A percentile compares a stretch with the other conserved stretches of the same genome.
Evolutionary conservation across 2,797 vertebrate species (phyloP).

Genomic region (Nyctibius grandis): DNA sequence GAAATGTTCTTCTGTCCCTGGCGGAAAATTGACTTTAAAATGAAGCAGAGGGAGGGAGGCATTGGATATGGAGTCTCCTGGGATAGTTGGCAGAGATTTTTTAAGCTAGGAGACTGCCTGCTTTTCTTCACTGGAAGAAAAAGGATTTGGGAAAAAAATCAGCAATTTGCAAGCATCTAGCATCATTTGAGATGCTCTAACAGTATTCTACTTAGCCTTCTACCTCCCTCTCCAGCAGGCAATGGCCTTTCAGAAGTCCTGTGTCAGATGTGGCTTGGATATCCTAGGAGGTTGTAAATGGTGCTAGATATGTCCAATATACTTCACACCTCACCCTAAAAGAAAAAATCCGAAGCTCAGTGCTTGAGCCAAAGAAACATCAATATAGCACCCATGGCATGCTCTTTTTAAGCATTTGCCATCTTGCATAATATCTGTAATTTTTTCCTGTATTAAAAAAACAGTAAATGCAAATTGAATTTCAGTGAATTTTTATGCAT

Average conservation of each 20-base stretch:
- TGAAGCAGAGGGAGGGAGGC: background rate
- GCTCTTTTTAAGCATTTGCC: background rate
- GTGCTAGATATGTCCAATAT: background rate
- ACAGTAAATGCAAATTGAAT: background rate
- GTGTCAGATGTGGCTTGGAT: background rate
- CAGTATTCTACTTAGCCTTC: background rate
- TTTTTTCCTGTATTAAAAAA: background rate
- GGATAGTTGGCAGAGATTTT: background rate
- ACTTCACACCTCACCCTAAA: background rate
- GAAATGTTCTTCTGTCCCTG: background rate
- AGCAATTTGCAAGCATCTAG: background rate
- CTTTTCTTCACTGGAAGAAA: background rate
- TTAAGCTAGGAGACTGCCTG: background rate
- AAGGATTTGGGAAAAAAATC: background rate
- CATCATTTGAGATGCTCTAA: background rate
- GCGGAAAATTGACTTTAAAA: background rate
- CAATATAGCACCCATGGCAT: background rate
- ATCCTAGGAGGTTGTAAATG: background rate
- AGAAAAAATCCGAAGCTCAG: background rate
- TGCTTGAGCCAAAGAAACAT: background rate
- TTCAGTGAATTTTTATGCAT: background rate
- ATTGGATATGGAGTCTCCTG: background rate
- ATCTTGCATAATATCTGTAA: background rate
- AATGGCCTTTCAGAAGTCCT: background rate
- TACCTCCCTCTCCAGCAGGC: background rate